Evolutionary conservation across 2,113 vertebrate species (phyloP).

Genomic region (Indicator indicator): DNA sequence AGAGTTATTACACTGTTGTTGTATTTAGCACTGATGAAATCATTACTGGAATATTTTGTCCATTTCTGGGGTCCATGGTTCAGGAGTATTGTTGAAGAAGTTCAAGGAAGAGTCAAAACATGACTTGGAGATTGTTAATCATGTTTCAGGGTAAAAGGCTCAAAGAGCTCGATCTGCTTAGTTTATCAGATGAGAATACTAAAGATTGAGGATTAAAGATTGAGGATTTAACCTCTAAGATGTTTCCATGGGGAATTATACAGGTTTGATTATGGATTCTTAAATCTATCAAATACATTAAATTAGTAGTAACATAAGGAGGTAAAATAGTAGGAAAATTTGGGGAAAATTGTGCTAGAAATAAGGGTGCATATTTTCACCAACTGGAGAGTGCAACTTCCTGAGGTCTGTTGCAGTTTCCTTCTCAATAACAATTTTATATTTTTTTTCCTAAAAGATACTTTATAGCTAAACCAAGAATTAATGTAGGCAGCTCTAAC

Average conservation of each 20-base stretch:
- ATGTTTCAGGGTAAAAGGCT: constrained; percentile 42
- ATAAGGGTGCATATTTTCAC: not conserved
- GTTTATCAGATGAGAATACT: constrained; percentile 37
- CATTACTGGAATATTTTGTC: constrained; percentile 62
- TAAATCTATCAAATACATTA: constrained; percentile 21
- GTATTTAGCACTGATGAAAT: constrained; percentile 71
- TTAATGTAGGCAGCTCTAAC: not conserved
- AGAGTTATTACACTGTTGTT: constrained; percentile 61
- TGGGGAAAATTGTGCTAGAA: not conserved
- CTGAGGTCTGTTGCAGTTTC: not conserved
- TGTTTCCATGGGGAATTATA: constrained; percentile 11
- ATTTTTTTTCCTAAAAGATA: not conserved
- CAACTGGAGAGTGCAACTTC: not conserved
- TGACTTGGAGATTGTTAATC: constrained; percentile 41
- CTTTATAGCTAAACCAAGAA: not conserved
- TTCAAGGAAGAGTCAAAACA: constrained; percentile 48
- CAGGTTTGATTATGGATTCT: not conserved
- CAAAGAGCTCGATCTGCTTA: constrained; percentile 20
- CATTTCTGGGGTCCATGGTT: constrained; percentile 43
- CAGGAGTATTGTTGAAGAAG: constrained; percentile 47
- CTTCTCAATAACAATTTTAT: not conserved
- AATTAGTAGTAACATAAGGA: not conserved
- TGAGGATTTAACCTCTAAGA: constrained; percentile 7
- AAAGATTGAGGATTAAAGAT: not conserved
- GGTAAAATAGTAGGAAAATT: not conserved